These are phyloP conservation scores for Catostomus latipinnis DNA, from an alignment of 2,797 vertebrate genomes.

Conservation along the genomic window DNA sequence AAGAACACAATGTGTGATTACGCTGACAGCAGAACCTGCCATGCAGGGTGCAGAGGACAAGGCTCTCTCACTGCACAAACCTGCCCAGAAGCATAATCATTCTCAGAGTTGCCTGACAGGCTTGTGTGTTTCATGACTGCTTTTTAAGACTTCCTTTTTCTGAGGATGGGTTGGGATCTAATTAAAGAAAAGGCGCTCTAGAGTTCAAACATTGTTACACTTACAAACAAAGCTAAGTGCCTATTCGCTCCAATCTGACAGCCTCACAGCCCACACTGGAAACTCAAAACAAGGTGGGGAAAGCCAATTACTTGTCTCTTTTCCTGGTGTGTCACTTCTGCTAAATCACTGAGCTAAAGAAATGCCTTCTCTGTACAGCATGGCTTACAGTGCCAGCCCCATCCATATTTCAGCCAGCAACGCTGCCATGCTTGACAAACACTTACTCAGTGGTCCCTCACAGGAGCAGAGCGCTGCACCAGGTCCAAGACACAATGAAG, in stretches of 20 bases:
- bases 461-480: slow-evolving; percentile 2
- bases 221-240: slow-evolving; percentile 34
- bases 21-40: slow-evolving; percentile 53
- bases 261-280: slow-evolving; percentile 29
- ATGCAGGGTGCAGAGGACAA: slow-evolving; percentile 40
- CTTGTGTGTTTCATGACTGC: not conserved
- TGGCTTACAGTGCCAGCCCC: slow-evolving; percentile 18
- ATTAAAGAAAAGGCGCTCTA: slow-evolving; percentile 13
- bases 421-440: slow-evolving; percentile 35
- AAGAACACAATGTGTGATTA: slow-evolving; percentile 51
- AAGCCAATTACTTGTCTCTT: slow-evolving; percentile 61
- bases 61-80: slow-evolving; percentile 36
- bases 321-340: slow-evolving; percentile 51
- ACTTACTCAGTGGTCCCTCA: slow-evolving; percentile 35
- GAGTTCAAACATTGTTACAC: slow-evolving; percentile 5
- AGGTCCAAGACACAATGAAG: slow-evolving; percentile 43
- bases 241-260: slow-evolving; percentile 37
- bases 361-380: slow-evolving; percentile 37
- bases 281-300: slow-evolving; percentile 58
- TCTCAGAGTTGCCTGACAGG: slow-evolving; percentile 9
- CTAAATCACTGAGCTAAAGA: slow-evolving; percentile 50
- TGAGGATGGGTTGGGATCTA: slow-evolving; percentile 25
- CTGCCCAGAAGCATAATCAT: slow-evolving; percentile 21
- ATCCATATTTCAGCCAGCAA: slow-evolving; percentile 47
- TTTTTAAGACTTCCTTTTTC: not conserved